Base-by-base conservation (phyloP, 2,113 vertebrate species). In the Hippocampus mohnikei region DNA sequence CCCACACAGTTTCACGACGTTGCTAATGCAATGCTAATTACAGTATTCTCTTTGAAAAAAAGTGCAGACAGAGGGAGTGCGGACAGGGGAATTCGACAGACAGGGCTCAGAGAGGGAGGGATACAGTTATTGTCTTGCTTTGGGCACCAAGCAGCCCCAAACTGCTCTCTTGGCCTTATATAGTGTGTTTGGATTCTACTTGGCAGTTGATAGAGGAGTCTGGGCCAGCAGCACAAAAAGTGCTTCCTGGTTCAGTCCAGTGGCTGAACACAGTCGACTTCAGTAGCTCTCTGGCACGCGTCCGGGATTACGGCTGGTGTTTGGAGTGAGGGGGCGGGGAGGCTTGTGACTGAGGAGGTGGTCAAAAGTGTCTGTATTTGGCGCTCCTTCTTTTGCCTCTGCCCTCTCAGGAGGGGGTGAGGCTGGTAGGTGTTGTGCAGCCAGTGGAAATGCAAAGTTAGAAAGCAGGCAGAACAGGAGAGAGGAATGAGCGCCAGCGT, bases 121-220 rank as follows among this genome's bases (percentile, higher is more conserved):
- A 85, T 84, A 73, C 74, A 70, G 86, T 87, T 84, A 77, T 81
- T 72, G 70, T 84, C 81, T 83, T 60, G 69, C 82, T 88, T 84
- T 82, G 79, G 84, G 86, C 80, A 84, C 84, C 82, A 81, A 83
- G 71, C 73, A 81, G 80, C 83, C 79, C 73, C 75, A 23, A 84
- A 80, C 85, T 85, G 74, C 79, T 84, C 69, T 85, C 77, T 85
- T 88, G 87, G 84, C 88, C 88, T 88, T 91, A 90, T 90, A 91
- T 89, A 91, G 90, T 37, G 33, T 66, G 80, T 84, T 88, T 85
- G 55, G 53, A 84, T 62, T 79, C 60, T 87, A 88, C 79, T 85
- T 88, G 86, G 86, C 88, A 83, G 68, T 72, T 64, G 74, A 68
- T 9, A 73, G 64, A 75, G 69, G 78, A 84, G 69, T 25, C 41